These are phyloP conservation scores for Dendroctonus ponderosae DNA, from an alignment of 1,140 invertebrate species.

Conservation along the genomic window DNA sequence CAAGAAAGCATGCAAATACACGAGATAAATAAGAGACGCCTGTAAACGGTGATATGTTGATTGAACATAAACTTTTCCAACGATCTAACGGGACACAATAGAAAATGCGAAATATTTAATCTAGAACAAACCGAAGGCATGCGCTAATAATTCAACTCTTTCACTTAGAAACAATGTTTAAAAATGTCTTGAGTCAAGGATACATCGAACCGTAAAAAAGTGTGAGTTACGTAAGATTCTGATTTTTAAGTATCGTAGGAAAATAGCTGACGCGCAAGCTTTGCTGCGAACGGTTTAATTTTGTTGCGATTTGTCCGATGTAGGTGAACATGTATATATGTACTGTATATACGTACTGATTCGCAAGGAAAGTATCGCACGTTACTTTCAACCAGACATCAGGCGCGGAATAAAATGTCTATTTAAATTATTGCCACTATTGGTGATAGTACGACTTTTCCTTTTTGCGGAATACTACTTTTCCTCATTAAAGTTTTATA, in stretches of 20 bases:
- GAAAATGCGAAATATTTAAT: too few relatives aligned
- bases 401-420: conserved; percentile 4
- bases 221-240: neutral
- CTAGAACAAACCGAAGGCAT: too few relatives aligned
- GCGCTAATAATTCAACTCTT: too few relatives aligned
- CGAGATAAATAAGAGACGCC: too few relatives aligned
- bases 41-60: too few relatives aligned
- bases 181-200: too few relatives aligned
- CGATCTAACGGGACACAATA: too few relatives aligned
- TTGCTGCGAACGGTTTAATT: neutral
- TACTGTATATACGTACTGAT: neutral
- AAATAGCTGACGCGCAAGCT: neutral
- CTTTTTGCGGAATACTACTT: neutral
- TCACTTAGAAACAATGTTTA: too few relatives aligned
- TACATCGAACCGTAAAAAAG: neutral
- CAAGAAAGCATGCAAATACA: too few relatives aligned
- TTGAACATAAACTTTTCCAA: too few relatives aligned
- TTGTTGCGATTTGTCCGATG: neutral
- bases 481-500: too few relatives aligned
- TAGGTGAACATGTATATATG: neutral
- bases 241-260: neutral
- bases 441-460: neutral
- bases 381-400: conserved; percentile 5
- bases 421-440: neutral
- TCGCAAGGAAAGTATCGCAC: conserved; percentile 5